Evolutionary conservation across 2,113 vertebrate species (phyloP), one percentile per base, ranked within the genome.

Genomic region (Tachysurus vachellii): DNA sequence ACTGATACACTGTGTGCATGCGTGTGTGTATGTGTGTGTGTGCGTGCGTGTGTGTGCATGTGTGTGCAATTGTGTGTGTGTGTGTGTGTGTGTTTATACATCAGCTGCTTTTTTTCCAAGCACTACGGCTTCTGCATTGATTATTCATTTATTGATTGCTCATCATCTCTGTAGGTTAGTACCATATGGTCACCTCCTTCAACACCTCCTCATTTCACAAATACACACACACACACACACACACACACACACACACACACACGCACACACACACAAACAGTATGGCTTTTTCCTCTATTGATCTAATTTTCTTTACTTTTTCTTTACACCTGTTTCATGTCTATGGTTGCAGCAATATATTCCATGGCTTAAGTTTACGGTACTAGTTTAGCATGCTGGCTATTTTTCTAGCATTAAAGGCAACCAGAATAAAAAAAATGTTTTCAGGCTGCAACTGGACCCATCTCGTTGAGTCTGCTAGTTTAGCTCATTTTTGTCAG

Each of bases 131-230:
- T 36, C 12, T 68, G 21, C 50, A 70, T 44, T 57, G 31, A 80
- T 86, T 56, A 80, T 47, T 86, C n/a, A 61, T 85, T 53, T 70
- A 70, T 57, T 86, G 85, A 80, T 86, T 62, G n/a, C 61, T 26
- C 50, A 56, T 53, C 13, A 86, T 80, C 75, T 31, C 50, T 68
- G 14, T n/a, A 62, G 84, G 31, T 85, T 61, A 76, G 26, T 61
- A 44, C 28, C 56, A 81, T 81, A 61, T 81, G 56, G 56, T 26
- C 56, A 81, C 31, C 56, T 44, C 19, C 31, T 61, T 81, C 0
- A 5, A 80, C 28, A 2, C 76, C 76, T 19, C 53, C n/a, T 57
- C 28, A 80, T 21, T 36, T 17, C 14, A 50, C 47, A 50, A 2
- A 50, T 3, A 50, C 47, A 50, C 47, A 50, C 47, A 50, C 8